These are phyloP conservation scores for Drosophila bifasciata DNA, from an alignment of 1,140 invertebrate genomes.

Conservation along the genomic window DNA sequence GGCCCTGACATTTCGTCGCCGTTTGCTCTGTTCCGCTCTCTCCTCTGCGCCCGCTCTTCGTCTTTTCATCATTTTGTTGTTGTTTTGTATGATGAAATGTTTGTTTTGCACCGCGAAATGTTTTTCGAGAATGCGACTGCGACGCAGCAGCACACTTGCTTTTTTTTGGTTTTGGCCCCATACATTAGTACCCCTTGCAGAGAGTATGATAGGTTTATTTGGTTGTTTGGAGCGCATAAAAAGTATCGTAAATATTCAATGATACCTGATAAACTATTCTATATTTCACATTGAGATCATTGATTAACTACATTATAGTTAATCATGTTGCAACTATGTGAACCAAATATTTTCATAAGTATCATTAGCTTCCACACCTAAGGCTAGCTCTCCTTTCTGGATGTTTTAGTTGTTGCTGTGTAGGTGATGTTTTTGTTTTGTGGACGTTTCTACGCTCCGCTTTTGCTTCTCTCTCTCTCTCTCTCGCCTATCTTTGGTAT, in stretches of 20 bases:
- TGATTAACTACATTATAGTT: no score
- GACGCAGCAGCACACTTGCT: slow-evolving; percentile 19
- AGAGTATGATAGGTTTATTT: slow-evolving; percentile 30
- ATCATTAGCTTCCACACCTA: no score
- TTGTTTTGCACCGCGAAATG: slow-evolving; percentile 81
- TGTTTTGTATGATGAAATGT: slow-evolving; percentile 79
- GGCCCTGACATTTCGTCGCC: slow-evolving; percentile 72
- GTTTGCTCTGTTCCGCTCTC: slow-evolving; percentile 33
- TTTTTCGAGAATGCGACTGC: slow-evolving; percentile 32
- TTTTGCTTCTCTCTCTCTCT: slow-evolving; percentile 6
- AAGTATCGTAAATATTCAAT: no score
- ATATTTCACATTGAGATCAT: no score
- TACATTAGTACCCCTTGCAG: no score
- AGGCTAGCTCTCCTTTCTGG: background rate
- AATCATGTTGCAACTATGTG: no score
- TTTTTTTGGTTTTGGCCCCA: no score
- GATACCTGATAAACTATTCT: no score
- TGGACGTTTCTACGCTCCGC: slow-evolving; percentile 13
- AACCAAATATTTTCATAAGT: no score
- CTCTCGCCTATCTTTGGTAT: background rate
- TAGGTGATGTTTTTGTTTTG: slow-evolving; percentile 69
- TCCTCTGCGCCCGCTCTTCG: slow-evolving; percentile 16
- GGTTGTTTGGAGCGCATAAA: background rate
- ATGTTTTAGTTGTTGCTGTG: slow-evolving; percentile 50
- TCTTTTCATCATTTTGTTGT: slow-evolving; percentile 30